A percentile compares a stretch with the other conserved stretches of the same genome.
Conservation (phyloP, 2,113 vertebrate species). For the Pelecanoides urinatrix region DNA sequence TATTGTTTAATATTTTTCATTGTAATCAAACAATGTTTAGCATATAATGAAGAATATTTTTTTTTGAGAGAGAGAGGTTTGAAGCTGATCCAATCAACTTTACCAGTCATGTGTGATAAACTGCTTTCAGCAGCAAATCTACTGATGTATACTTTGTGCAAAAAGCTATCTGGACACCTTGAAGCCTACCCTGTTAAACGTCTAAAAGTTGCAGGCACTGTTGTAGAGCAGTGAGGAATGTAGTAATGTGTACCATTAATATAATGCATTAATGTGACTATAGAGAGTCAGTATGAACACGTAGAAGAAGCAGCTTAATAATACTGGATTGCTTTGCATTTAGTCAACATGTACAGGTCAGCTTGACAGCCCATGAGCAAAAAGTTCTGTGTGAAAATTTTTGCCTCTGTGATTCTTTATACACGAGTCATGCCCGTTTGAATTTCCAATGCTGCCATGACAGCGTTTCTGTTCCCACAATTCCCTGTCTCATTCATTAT, state of each 20-base stretch:
- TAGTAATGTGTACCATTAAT: background rate
- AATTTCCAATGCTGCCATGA: background rate
- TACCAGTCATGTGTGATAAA: background rate
- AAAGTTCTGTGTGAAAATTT: background rate
- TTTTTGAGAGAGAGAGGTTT: background rate
- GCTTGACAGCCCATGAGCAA: background rate
- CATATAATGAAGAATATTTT: background rate
- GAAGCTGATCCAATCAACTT: background rate
- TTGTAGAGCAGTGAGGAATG: background rate
- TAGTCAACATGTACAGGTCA: background rate
- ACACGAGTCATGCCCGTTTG: rapidly evolving
- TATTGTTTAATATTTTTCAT: background rate
- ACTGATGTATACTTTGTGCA: background rate
- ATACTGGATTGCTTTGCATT: background rate
- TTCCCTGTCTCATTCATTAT: conserved; percentile 17
- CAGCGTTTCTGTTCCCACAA: background rate
- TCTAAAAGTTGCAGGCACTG: background rate
- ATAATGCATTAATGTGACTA: background rate
- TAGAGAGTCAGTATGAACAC: background rate
- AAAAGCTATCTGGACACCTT: background rate
- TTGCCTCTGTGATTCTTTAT: background rate
- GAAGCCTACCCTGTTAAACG: background rate
- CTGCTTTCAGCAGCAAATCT: background rate
- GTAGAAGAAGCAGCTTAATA: background rate
- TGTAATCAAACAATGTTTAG: background rate